Conservation (phyloP, 2,797 vertebrate genomes). For the Clarias pachynema region DNA sequence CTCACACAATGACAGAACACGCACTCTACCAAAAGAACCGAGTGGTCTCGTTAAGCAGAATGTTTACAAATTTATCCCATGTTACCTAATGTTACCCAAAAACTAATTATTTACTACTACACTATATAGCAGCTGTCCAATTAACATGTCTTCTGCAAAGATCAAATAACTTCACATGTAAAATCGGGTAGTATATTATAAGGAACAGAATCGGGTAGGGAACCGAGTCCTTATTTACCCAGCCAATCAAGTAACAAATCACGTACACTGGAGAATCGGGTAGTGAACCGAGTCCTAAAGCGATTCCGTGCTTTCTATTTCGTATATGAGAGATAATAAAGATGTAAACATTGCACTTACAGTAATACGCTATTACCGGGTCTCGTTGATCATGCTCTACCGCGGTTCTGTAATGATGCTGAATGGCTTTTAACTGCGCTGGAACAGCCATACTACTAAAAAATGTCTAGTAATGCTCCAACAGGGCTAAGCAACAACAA, state of each 20-base stretch:
- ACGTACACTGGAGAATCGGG: not conserved
- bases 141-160: no score
- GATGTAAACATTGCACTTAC: constrained; percentile 75
- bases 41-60: no score
- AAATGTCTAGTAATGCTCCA: not conserved
- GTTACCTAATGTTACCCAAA: no score
- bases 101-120: not conserved
- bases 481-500: constrained; percentile 26
- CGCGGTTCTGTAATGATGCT: constrained; percentile 91
- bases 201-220: no score
- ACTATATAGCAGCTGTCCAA: no score
- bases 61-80: no score
- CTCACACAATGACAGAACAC: not conserved
- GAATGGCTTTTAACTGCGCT: constrained; percentile 82
- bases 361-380: constrained; percentile 94
- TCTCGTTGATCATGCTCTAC: constrained; percentile 92
- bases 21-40: not conserved
- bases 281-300: not conserved
- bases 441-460: constrained; percentile 79
- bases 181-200: no score
- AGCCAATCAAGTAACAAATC: not conserved
- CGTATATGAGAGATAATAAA: not conserved
- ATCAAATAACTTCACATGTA: no score
- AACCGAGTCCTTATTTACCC: no score
- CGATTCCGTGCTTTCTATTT: not conserved